Base-by-base conservation (phyloP, 2,113 vertebrate species). In the Mobula hypostoma region DNA sequence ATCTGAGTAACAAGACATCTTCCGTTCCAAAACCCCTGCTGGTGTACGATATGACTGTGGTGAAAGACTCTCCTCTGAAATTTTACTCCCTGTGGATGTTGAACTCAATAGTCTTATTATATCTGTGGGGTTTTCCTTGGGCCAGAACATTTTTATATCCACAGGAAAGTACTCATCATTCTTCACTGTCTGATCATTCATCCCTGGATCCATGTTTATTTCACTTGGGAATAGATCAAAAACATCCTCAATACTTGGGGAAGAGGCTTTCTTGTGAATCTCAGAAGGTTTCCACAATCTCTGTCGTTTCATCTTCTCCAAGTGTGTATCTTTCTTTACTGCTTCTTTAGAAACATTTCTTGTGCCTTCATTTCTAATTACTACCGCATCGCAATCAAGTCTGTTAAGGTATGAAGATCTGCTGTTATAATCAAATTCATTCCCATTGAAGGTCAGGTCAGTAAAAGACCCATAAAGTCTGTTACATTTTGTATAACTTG, bases 311-410 rank as follows among this genome's bases (percentile, higher is more conserved):
- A 97, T 96, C 32, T 97, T 97, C 94, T 97, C 96, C 95, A 97
- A 95, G 95, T 97, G 97, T 95, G 96, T 96, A 94, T 97, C 94
- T 79, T 98, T 97, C 21, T 97, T 97, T 32, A 97, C 97, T 95
- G 97, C 97, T 63, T 97, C 97, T 95, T 97, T 97, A 76, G 97
- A 97, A 85, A 97, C 97, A n/a, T 97, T 97, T 32, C 27, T 90
- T 90, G 29, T n/a, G 87, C 32, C 61, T 68, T 90, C 15, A 32
- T 70, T 93, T 93, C 91, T 24, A 76, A 29, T 93, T 48, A 56
- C 7, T 74, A 74, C 29, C 11, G 74, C 32, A 40, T 66, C 7
- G 8, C 29, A 29, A 24, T 90, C 87, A 0, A 32, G 14, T 0
- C 70, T 95, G 70, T 95, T 82, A 0, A 94, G 12, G 0, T 94